A percentile compares a stretch with the other conserved stretches of the same genome.
These are phyloP conservation scores for Podocnemis expansa DNA, from an alignment of 2,113 vertebrate species.

Conservation along the genomic window DNA sequence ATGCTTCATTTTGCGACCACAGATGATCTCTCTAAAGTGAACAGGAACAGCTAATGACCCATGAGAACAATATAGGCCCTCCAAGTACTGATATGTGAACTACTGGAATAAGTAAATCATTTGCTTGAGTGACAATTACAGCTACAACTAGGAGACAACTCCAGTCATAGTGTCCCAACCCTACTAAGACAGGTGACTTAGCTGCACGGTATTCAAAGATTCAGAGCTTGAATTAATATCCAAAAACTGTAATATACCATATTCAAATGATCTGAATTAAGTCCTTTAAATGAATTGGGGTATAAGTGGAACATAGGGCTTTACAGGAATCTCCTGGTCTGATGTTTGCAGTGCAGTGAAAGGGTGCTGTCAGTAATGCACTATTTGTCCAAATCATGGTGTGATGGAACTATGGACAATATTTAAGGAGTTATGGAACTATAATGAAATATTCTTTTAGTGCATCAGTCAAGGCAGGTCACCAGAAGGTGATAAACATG, in stretches of 20 bases:
- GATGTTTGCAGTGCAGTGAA: neutral
- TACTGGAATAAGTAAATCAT: neutral
- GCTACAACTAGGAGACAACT: neutral
- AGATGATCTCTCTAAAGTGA: slow-evolving; percentile 19
- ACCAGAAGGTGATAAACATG: no score
- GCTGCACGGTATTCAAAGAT: neutral
- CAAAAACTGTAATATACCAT: neutral
- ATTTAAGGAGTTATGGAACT: no score
- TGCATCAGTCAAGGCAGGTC: no score
- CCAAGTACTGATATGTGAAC: neutral
- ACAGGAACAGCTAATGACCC: slow-evolving; percentile 13
- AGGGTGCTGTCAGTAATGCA: neutral
- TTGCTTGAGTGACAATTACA: neutral
- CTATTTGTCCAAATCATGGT: neutral
- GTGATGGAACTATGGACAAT: no score
- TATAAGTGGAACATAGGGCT: neutral
- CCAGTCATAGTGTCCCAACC: neutral
- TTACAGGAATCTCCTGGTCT: neutral
- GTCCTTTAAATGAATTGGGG: neutral
- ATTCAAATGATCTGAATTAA: neutral
- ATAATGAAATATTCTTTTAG: no score
- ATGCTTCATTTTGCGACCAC: neutral
- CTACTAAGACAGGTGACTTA: neutral
- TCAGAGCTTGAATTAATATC: neutral
- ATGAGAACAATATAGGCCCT: neutral